Evolutionary conservation across 2,113 vertebrate species (phyloP), one percentile per base, ranked within the genome.

Genomic region (Nothoprocta perdicaria): DNA sequence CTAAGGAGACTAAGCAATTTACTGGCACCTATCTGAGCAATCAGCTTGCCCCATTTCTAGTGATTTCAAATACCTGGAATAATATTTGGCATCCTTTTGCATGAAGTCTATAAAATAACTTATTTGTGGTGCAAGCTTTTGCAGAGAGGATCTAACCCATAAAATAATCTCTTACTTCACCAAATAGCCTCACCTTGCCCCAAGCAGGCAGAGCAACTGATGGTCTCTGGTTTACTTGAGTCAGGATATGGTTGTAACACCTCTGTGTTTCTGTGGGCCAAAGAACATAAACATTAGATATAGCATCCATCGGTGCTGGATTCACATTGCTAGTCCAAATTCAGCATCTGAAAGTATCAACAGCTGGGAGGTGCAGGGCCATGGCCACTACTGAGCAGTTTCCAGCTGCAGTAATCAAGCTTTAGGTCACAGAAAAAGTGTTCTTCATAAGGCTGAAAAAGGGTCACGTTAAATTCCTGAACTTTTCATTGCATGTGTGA

Each of bases 41-140:
- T 82, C 86, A 31, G 7, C 82, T 92, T 83, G 21, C 26, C 26
- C 88, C n/a, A 61, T 95, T 84, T 84, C 40, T n/a, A 76, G 43
- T 86, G 48, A 75, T 79, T 79, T 91, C 29, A 57, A 18, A 12
- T 69, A 58, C 82, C 79, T 91, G 65, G 14, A 78, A 68, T 62
- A 13, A 61, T 45, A 22, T 31, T 86, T 79, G n/a, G 12, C 12
- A 18, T 61, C 15, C 12, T 15, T 84, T 91, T 84, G 52, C 23
- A 10, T 38, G 17, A 68, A 76, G 23, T 35, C 21, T 76, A 8
- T 86, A 66, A 52, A 75, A 73, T 78, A 53, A 1, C 0, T 76
- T 69, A 22, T 31, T 66, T 53, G 65, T n/a, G 43, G 27, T 72
- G 61, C 43, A 69, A 76, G 6, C 26, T 88, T 40, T 79, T 10